Conservation (phyloP, 2,888 invertebrate species). For the Heliconius erato region DNA sequence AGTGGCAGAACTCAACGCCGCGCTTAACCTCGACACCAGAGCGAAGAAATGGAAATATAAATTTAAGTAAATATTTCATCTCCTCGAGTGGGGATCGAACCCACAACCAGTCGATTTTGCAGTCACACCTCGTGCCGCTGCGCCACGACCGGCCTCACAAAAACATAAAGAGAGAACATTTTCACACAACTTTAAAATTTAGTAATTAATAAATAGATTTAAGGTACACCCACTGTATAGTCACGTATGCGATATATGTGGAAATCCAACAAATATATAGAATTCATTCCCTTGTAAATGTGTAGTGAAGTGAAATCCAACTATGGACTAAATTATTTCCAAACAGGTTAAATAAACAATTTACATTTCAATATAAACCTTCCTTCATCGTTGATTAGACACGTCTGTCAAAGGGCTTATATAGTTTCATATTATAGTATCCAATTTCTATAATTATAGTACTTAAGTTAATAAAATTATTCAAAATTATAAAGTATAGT, state of each 20-base stretch:
- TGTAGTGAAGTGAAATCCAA: not conserved
- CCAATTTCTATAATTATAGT: too few relatives aligned
- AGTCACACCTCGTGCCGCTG: too few relatives aligned
- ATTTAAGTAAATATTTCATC: too few relatives aligned
- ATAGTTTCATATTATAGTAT: not conserved
- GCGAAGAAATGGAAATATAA: too few relatives aligned
- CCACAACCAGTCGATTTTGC: too few relatives aligned
- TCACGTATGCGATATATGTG: not conserved
- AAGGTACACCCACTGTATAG: not conserved
- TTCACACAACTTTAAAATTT: not conserved
- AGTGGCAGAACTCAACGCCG: too few relatives aligned
- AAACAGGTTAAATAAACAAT: not conserved
- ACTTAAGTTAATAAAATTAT: too few relatives aligned
- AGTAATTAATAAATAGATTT: not conserved
- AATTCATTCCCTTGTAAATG: not conserved
- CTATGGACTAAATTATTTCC: not conserved
- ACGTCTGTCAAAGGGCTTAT: not conserved
- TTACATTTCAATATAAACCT: conserved; percentile 1
- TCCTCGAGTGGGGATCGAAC: too few relatives aligned
- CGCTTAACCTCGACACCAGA: too few relatives aligned
- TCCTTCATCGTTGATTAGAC: not conserved
- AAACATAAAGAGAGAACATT: too few relatives aligned
- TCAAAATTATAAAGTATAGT: too few relatives aligned
- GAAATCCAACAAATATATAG: not conserved
- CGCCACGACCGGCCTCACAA: too few relatives aligned